Conservation (phyloP, 2,888 invertebrate species). For the Drosophila affinis region DNA sequence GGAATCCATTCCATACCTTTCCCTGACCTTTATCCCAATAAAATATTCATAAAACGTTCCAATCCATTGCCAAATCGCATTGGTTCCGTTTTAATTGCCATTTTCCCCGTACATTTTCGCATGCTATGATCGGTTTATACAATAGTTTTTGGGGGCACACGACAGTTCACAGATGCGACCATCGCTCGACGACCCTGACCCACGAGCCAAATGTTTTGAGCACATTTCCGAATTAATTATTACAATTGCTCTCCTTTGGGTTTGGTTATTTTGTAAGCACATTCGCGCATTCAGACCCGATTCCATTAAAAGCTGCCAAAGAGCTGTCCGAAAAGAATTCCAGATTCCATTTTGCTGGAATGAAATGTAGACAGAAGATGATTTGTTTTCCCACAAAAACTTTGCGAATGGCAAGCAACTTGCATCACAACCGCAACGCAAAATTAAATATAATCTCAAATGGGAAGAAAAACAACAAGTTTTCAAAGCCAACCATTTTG, state of each 20-base stretch:
- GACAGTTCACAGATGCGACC: slow-evolving; percentile 13
- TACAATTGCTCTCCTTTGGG: slow-evolving; percentile 39
- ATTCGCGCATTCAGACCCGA: slow-evolving; percentile 43
- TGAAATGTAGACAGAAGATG: slow-evolving; percentile 46
- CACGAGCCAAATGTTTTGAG: not conserved
- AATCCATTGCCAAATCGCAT: not conserved
- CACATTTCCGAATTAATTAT: slow-evolving; percentile 26
- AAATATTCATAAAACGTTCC: slow-evolving; percentile 5
- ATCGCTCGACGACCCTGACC: slow-evolving; percentile 15
- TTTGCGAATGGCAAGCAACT: slow-evolving; percentile 57
- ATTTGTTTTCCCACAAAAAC: slow-evolving; percentile 45
- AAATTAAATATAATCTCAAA: slow-evolving; percentile 23
- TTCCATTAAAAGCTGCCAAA: slow-evolving; percentile 60
- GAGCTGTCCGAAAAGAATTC: slow-evolving; percentile 45
- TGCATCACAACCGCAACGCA: slow-evolving; percentile 52
- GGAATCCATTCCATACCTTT: not conserved
- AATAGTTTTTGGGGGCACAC: slow-evolving; percentile 3
- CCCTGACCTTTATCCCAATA: not conserved
- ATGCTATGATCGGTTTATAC: not conserved
- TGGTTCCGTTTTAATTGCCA: slow-evolving; percentile 17
- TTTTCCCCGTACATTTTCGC: not conserved
- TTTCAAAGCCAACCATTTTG: slow-evolving; percentile 34
- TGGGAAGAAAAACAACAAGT: slow-evolving; percentile 42
- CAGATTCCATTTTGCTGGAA: slow-evolving; percentile 30
- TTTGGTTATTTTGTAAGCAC: slow-evolving; percentile 11